A percentile compares a stretch with the other conserved stretches of the same genome.
Evolutionary conservation across 1,140 invertebrate genomes (phyloP).

Genomic region (Zophobas atratus): DNA sequence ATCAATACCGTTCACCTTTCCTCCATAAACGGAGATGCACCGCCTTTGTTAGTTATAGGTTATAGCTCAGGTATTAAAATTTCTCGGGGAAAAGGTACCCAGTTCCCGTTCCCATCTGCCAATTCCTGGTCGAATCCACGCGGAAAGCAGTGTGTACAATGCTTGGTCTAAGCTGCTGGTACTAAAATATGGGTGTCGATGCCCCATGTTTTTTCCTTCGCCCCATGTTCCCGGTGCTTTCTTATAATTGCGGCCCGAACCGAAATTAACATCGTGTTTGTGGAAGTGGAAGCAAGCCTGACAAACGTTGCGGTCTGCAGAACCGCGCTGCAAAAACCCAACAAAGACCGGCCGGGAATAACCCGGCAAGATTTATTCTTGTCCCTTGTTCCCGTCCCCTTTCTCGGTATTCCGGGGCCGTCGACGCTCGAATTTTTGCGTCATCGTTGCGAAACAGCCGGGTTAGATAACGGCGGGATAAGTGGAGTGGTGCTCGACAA

Average conservation of each 20-base stretch:
- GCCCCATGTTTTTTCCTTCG: too few relatives aligned
- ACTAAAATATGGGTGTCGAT: too few relatives aligned
- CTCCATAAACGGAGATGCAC: not conserved
- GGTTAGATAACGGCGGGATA: not conserved
- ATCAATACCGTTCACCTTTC: not conserved
- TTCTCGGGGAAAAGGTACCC: too few relatives aligned
- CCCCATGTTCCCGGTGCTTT: not conserved
- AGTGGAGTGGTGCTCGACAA: not conserved
- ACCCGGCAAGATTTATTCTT: slow-evolving; percentile 8
- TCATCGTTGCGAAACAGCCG: slow-evolving; percentile 13
- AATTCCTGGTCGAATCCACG: too few relatives aligned
- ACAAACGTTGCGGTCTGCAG: not conserved
- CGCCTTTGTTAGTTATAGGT: not conserved
- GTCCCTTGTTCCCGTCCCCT: slow-evolving; percentile 5
- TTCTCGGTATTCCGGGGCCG: slow-evolving; percentile 1
- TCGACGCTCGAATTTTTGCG: slow-evolving; percentile 10
- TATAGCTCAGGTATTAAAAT: too few relatives aligned
- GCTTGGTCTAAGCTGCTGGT: too few relatives aligned
- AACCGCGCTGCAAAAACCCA: slow-evolving; percentile 4
- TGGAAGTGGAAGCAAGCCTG: not conserved
- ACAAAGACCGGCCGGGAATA: slow-evolving; percentile 5
- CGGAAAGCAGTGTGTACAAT: too few relatives aligned
- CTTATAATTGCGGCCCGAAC: not conserved
- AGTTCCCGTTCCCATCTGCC: too few relatives aligned
- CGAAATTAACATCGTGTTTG: not conserved